Base-by-base conservation (phyloP, 2,113 vertebrate species). In the Melanocharis versteri region DNA sequence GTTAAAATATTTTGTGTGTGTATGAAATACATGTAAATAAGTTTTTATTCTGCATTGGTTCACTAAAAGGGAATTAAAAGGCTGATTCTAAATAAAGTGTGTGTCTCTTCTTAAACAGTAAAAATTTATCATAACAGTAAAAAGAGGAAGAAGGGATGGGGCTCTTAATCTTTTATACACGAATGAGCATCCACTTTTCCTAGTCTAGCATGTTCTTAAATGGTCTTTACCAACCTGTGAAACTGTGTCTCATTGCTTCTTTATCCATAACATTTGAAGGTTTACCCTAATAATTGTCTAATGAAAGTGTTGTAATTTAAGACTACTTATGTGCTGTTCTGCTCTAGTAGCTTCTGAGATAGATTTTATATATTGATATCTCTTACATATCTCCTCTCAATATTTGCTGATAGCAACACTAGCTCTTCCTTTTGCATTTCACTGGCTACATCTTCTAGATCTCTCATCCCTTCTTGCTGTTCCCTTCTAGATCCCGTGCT, bases 1-100 rank as follows among this genome's bases (percentile, higher is more conserved):
- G 78, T 95, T 94, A 95, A 97, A 95, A 87, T 82, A 75, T 82
- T 96, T 91, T 89, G 6, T 5, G 0, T 81, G 39, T 78, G 40
- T 66, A 60, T 87, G 42, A 75, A 78, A 71, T 81, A 62, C 4
- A 10, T 94, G 73, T 95, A 91, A 93, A 93, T 93, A 93, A 54
- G 16, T 85, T 95, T 90, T 93, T 94, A 75, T 84, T 82, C 47
- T 82, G n/a, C 19, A 11, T 91, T 69, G 4, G 48, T 94, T 93
- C 11, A 47, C 37, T 87, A 78, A 90, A 91, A 10, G 31, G 44
- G 37, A 57, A 95, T 94, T 94, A 95, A 87, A 95, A 66, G 9
- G 11, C 24, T 87, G 47, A 53, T 91, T 85, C 35, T 71, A 84
- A 68, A 24, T 50, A 87, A 56, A 54, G 42, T 9, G 24, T 80